Conservation (phyloP, 2,888 invertebrate genomes). For the Teinopalpus imperialis region DNA sequence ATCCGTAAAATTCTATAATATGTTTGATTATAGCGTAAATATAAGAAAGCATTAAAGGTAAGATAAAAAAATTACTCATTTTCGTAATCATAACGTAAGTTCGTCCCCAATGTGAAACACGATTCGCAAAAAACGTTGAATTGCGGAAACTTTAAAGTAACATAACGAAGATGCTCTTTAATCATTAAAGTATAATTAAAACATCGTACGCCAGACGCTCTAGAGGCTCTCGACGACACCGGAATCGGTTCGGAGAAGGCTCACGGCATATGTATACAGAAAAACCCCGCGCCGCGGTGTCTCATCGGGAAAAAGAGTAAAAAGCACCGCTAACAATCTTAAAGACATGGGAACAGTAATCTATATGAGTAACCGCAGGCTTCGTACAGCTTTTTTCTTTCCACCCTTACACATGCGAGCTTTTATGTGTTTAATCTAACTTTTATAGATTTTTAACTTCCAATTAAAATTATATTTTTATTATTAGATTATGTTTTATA, state of each 20-base stretch:
- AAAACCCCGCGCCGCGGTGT: constrained; percentile 4
- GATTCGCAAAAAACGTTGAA: too few relatives aligned
- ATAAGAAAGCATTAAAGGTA: too few relatives aligned
- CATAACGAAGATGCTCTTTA: background rate
- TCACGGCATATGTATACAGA: background rate
- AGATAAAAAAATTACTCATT: too few relatives aligned
- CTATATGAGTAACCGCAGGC: constrained; percentile 62
- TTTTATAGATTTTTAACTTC: too few relatives aligned
- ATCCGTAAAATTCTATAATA: too few relatives aligned
- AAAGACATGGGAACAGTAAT: constrained; percentile 61
- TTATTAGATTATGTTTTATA: too few relatives aligned
- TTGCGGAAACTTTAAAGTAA: background rate
- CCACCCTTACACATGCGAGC: too few relatives aligned
- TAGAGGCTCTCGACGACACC: constrained; percentile 2
- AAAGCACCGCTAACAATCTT: constrained; percentile 29
- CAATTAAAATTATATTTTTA: too few relatives aligned
- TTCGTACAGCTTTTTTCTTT: constrained; percentile 23
- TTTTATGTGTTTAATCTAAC: constrained; percentile 8
- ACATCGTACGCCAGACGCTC: constrained; percentile 1
- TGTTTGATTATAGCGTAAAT: too few relatives aligned
- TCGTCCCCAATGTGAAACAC: too few relatives aligned
- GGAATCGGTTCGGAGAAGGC: constrained; percentile 22
- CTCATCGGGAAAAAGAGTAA: constrained; percentile 23
- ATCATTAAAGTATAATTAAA: constrained; percentile 9
- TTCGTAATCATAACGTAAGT: too few relatives aligned